These are phyloP conservation scores for Takifugu ocellatus DNA, from an alignment of 2,797 vertebrate species.

Conservation along the genomic window DNA sequence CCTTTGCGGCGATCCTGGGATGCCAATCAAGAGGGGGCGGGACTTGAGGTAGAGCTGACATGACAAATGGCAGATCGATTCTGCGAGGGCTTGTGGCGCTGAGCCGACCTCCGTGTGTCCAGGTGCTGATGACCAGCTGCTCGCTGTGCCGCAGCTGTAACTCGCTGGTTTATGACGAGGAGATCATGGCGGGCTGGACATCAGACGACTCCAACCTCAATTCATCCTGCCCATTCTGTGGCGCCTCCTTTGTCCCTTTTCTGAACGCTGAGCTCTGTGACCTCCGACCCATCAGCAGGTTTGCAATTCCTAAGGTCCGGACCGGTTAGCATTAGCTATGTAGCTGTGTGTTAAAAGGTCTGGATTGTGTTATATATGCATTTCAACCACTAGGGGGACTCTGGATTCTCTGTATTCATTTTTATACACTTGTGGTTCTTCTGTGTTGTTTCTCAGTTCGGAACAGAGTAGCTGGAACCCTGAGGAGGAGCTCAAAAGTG, in stretches of 20 bases:
- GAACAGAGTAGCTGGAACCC: conserved; percentile 55
- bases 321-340: no score
- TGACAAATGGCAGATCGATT: no score
- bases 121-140: conserved; percentile 91
- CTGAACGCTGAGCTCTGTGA: conserved; percentile 87
- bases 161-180: conserved; percentile 88
- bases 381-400: no score
- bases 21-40: conserved; percentile 65
- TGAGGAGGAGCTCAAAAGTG: conserved; percentile 67
- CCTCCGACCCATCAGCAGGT: conserved; percentile 72
- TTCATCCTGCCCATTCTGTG: conserved; percentile 88
- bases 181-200: conserved; percentile 96
- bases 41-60: conserved; percentile 68
- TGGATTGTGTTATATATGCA: no score
- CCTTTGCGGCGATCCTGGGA: conserved; percentile 79
- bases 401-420: background rate
- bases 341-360: no score
- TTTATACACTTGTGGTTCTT: background rate
- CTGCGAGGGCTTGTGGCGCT: no score
- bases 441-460: conserved; percentile 31
- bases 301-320: background rate
- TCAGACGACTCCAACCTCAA: conserved; percentile 95
- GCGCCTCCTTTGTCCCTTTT: conserved; percentile 84
- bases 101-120: conserved; percentile 9
- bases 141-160: conserved; percentile 84